phyloP scores from a whole-genome alignment of 2,113 vertebrate species.

The Machaerirhynchus nigripectus region DNA sequence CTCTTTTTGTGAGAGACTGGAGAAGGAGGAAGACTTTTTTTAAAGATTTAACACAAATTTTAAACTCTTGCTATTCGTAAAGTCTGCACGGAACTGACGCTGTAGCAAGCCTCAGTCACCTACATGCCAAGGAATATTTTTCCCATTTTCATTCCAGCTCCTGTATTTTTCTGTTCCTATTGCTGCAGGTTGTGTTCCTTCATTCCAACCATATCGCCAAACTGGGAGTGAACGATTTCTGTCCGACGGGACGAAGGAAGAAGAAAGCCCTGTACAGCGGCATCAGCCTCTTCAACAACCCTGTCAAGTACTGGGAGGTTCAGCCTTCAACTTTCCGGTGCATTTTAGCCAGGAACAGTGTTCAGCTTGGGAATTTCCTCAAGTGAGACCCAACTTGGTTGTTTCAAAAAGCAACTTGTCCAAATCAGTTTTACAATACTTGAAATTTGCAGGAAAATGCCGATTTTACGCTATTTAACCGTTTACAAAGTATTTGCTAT shows the following conservation, averaged over 20 bases:
- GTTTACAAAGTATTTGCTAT: conserved; percentile 49
- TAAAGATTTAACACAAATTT: not conserved
- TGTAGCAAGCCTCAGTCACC: not conserved
- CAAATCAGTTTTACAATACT: conserved; percentile 63
- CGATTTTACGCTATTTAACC: conserved; percentile 1
- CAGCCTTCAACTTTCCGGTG: conserved; percentile 92
- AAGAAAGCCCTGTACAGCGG: conserved; percentile 90
- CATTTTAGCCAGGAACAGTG: conserved; percentile 82
- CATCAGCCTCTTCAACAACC: conserved; percentile 95
- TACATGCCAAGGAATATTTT: not conserved
- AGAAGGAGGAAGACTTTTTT: not conserved
- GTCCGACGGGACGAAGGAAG: conserved; percentile 72
- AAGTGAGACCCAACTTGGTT: conserved; percentile 61
- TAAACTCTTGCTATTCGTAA: not conserved
- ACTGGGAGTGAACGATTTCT: conserved; percentile 94
- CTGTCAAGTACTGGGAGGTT: conserved; percentile 91
- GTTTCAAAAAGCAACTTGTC: not conserved
- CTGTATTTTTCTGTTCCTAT: not conserved
- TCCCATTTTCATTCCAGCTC: not conserved
- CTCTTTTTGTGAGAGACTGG: not conserved
- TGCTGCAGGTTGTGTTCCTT: conserved; percentile 88
- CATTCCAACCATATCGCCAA: conserved; percentile 89
- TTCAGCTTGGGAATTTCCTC: conserved; percentile 91
- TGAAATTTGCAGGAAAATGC: conserved; percentile 63
- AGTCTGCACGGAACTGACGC: not conserved